Percentiles rank a stretch among this genome's conserved stretches.
Evolutionary conservation across 2,888 invertebrate genomes (phyloP).

Genomic region (Agonopterix subpropinquella): DNA sequence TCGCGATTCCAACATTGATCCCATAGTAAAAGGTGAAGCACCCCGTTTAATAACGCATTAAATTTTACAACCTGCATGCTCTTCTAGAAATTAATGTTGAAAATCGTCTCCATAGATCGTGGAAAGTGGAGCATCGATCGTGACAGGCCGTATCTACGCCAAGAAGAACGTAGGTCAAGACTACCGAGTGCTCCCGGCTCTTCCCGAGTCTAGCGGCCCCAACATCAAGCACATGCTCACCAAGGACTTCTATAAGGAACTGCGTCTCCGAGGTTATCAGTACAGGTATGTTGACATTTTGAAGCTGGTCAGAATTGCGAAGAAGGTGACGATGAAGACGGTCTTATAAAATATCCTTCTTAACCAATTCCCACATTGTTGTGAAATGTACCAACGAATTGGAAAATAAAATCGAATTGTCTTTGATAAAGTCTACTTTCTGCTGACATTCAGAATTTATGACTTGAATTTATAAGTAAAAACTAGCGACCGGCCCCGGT

Average conservation of each 20-base stretch:
- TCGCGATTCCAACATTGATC: too few relatives aligned
- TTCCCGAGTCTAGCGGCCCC: slow-evolving; percentile 48
- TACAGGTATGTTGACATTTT: slow-evolving; percentile 52
- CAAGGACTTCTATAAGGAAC: slow-evolving; percentile 82
- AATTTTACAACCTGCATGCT: background rate
- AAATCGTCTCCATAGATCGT: slow-evolving; percentile 61
- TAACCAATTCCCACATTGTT: too few relatives aligned
- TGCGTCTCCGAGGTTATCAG: slow-evolving; percentile 82
- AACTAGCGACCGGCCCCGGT: too few relatives aligned
- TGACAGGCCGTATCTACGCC: slow-evolving; percentile 80
- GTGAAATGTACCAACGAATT: too few relatives aligned
- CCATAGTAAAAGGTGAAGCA: too few relatives aligned
- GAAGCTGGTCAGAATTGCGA: background rate
- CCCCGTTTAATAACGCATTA: too few relatives aligned
- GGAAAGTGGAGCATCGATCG: slow-evolving; percentile 81
- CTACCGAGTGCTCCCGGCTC: slow-evolving; percentile 60
- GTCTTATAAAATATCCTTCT: background rate
- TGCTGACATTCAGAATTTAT: too few relatives aligned
- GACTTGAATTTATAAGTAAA: too few relatives aligned
- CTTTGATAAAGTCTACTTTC: too few relatives aligned
- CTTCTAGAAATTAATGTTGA: too few relatives aligned
- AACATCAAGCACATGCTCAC: slow-evolving; percentile 70
- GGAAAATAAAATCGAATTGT: too few relatives aligned
- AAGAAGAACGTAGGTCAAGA: slow-evolving; percentile 74
- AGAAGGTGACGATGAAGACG: background rate